Evolutionary conservation across 2,888 invertebrate species (phyloP).

Genomic region (Megastigmus dorsalis): DNA sequence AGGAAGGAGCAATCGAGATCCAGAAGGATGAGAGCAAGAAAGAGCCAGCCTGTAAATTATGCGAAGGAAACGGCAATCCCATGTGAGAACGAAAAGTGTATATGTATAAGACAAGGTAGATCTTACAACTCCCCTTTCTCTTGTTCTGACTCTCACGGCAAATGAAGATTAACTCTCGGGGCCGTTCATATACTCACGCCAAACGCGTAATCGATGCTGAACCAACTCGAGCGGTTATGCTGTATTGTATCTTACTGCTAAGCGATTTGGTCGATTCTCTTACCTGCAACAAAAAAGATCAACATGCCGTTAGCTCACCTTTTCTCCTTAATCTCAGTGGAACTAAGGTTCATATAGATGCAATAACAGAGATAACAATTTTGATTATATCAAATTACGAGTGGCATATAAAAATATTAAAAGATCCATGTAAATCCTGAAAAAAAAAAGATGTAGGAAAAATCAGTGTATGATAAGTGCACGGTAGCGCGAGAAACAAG

Average conservation of each 20-base stretch:
- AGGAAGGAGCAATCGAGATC: too few relatives aligned
- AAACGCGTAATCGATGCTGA: constrained; percentile 36
- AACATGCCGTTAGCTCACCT: constrained; percentile 5
- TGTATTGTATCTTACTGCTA: constrained; percentile 5
- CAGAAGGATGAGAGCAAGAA: constrained; percentile 36
- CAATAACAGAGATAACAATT: too few relatives aligned
- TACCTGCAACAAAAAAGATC: constrained; percentile 56
- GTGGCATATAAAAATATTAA: too few relatives aligned
- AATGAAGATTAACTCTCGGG: constrained; percentile 25
- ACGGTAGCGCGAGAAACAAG: constrained; percentile 15
- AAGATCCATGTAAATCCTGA: too few relatives aligned
- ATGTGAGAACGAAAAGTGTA: constrained; percentile 56
- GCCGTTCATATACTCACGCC: constrained; percentile 31
- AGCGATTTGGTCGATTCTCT: constrained; percentile 49
- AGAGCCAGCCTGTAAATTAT: too few relatives aligned
- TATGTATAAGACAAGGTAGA: not conserved
- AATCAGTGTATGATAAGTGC: too few relatives aligned
- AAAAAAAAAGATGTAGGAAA: too few relatives aligned
- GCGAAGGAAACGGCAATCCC: constrained; percentile 55
- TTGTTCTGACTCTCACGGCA: not conserved
- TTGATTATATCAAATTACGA: too few relatives aligned
- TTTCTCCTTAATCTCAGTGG: too few relatives aligned
- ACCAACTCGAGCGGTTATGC: not conserved
- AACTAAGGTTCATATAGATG: too few relatives aligned
- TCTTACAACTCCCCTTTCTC: not conserved